Evolutionary conservation across 2,888 invertebrate genomes (phyloP).

Genomic region (Harmothoe impar): DNA sequence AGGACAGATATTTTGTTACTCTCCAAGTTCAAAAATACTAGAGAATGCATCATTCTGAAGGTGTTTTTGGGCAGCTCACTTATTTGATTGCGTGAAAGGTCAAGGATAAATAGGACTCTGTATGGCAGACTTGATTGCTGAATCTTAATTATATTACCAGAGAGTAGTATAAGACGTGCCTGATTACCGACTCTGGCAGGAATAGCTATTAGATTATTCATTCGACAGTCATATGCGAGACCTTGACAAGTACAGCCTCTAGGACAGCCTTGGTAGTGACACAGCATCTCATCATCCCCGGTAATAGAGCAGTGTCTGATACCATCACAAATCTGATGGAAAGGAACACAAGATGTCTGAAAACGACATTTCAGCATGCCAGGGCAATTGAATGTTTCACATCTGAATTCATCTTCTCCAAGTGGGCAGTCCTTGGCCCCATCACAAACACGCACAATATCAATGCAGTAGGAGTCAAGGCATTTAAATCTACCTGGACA

Average conservation of each 20-base stretch:
- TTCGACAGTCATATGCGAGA: background rate
- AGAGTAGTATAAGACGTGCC: background rate
- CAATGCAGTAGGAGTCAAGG: background rate
- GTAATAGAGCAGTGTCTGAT: background rate
- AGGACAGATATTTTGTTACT: background rate
- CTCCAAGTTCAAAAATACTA: background rate
- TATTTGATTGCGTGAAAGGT: background rate
- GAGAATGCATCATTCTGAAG: background rate
- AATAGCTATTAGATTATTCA: background rate
- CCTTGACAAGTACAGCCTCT: background rate
- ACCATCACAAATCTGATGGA: constrained; percentile 10
- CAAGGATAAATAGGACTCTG: background rate
- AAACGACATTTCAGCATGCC: constrained; percentile 4
- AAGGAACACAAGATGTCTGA: background rate
- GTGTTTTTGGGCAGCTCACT: background rate
- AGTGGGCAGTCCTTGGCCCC: background rate
- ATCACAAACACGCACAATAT: background rate
- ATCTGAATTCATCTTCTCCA: background rate
- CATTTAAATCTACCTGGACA: constrained; percentile 21
- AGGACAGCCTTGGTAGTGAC: background rate
- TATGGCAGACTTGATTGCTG: background rate
- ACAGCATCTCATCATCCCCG: background rate
- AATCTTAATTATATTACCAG: background rate
- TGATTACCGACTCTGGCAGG: background rate
- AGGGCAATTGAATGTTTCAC: background rate